These are phyloP conservation scores for Tipula helvola DNA, from an alignment of 2,888 invertebrate species.

Conservation along the genomic window DNA sequence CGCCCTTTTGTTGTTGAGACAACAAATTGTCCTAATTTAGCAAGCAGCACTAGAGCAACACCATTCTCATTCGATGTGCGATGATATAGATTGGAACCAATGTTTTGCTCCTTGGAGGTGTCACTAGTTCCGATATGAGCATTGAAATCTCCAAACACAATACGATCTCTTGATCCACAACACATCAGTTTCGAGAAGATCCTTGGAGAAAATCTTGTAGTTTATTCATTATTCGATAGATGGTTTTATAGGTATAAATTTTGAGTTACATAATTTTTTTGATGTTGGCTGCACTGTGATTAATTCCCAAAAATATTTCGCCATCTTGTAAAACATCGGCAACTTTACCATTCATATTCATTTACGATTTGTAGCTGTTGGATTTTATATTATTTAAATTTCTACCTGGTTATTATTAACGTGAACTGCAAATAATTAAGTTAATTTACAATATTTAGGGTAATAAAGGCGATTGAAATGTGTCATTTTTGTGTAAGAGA, in stretches of 20 bases:
- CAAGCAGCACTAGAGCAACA: no score
- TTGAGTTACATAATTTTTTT: not conserved
- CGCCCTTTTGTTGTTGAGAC: no score
- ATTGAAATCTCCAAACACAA: no score
- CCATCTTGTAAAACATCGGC: conserved; percentile 8
- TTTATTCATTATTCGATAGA: not conserved
- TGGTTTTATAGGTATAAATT: not conserved
- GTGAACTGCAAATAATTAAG: not conserved
- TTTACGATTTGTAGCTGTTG: conserved; percentile 19
- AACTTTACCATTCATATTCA: conserved; percentile 8
- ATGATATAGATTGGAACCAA: no score
- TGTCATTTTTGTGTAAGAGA: conserved; percentile 5
- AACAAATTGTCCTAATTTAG: no score
- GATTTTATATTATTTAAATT: conserved; percentile 7
- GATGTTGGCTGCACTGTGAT: not conserved
- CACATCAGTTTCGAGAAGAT: no score
- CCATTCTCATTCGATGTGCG: no score
- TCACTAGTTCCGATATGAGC: no score
- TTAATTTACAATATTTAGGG: not conserved
- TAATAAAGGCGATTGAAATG: not conserved
- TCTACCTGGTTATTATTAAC: not conserved
- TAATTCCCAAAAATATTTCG: not conserved
- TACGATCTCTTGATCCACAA: no score
- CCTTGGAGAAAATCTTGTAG: not conserved
- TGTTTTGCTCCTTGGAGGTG: no score